Evolutionary conservation across 1,140 invertebrate genomes (phyloP).

Genomic region (Acromyrmex charruanus): DNA sequence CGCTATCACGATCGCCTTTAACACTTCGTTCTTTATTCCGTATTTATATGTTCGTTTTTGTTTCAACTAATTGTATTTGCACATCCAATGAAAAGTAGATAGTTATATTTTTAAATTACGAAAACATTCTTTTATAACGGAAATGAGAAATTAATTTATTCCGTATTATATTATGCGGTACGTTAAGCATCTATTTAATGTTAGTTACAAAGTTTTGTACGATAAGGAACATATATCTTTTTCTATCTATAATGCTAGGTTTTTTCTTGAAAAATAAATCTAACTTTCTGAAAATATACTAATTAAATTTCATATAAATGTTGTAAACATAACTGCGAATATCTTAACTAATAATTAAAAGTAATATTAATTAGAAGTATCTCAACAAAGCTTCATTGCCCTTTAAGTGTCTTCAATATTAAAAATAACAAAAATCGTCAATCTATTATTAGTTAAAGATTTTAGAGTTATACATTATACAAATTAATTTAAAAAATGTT

Average conservation of each 20-base stretch:
- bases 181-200: conserved; percentile 6
- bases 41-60: neutral
- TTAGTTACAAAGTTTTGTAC: neutral
- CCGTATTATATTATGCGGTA: conserved; percentile 10
- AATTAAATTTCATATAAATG: neutral
- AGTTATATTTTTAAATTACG: neutral
- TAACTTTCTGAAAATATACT: neutral
- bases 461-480: neutral
- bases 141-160: neutral
- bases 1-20: conserved; percentile 51
- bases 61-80: conserved; percentile 2
- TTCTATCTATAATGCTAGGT: neutral
- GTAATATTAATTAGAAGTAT: neutral
- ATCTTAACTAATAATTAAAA: neutral
- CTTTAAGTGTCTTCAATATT: neutral
- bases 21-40: conserved; percentile 34
- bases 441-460: neutral
- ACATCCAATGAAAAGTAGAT: no score
- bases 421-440: neutral
- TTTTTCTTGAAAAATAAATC: neutral
- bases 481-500: neutral
- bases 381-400: neutral
- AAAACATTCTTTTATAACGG: neutral
- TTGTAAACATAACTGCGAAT: neutral
- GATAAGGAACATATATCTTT: conserved; percentile 23